These are phyloP conservation scores for Maccullochella peelii DNA, from an alignment of 2,113 vertebrate species.

Conservation along the genomic window DNA sequence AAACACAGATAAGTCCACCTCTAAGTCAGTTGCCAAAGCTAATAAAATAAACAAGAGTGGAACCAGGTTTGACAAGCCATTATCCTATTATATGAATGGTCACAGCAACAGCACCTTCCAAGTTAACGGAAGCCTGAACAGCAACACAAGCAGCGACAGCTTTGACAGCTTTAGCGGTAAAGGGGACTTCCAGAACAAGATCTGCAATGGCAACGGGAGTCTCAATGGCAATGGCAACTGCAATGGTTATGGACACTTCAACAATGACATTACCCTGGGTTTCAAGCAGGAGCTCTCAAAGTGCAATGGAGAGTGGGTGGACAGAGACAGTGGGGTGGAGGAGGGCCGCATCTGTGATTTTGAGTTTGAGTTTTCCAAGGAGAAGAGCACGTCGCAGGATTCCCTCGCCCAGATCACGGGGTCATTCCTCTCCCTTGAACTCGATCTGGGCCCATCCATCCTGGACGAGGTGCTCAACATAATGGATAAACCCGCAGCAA, in stretches of 20 bases:
- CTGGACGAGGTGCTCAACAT: slow-evolving; percentile 98
- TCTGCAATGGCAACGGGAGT: slow-evolving; percentile 51
- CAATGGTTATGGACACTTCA: slow-evolving; percentile 68
- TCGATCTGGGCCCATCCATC: slow-evolving; percentile 97
- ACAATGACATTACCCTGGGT: slow-evolving; percentile 79
- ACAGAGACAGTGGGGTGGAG: slow-evolving; percentile 89
- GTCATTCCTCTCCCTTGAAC: slow-evolving; percentile 94
- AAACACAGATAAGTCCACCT: slow-evolving; percentile 84
- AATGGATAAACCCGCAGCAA: slow-evolving; percentile 90
- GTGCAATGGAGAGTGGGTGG: slow-evolving; percentile 89
- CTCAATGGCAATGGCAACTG: slow-evolving; percentile 60
- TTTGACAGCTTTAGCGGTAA: slow-evolving; percentile 70
- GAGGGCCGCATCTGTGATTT: slow-evolving; percentile 85
- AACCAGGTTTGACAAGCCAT: slow-evolving; percentile 81
- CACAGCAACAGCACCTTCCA: slow-evolving; percentile 79
- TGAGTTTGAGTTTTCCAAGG: slow-evolving; percentile 87
- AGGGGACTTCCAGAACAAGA: slow-evolving; percentile 61
- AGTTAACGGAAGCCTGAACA: slow-evolving; percentile 72
- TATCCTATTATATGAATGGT: slow-evolving; percentile 83
- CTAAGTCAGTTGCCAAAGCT: slow-evolving; percentile 82
- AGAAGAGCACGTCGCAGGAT: slow-evolving; percentile 88
- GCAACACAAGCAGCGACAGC: slow-evolving; percentile 75
- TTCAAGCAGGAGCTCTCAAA: slow-evolving; percentile 89
- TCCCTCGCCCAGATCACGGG: slow-evolving; percentile 91
- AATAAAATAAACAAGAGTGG: slow-evolving; percentile 83